phyloP scores from a whole-genome alignment of 2,113 vertebrate genomes.

The Aldabrachelys gigantea region DNA sequence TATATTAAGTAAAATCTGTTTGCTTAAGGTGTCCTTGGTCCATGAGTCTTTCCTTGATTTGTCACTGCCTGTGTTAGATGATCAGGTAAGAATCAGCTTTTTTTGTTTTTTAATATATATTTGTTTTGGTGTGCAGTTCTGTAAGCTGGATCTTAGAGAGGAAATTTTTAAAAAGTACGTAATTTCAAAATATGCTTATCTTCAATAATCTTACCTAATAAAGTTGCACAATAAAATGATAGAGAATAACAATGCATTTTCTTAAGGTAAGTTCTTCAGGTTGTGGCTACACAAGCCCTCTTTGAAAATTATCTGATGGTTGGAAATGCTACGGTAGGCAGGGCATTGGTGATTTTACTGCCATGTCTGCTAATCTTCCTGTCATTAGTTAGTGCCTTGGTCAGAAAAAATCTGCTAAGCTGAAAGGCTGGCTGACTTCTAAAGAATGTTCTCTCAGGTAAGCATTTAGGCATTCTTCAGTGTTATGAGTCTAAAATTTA shows the following conservation, averaged over 20 bases:
- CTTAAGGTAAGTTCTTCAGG: not conserved
- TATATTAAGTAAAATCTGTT: slow-evolving; percentile 32
- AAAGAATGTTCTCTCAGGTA: not conserved
- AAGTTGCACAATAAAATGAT: not conserved
- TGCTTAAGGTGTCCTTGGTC: slow-evolving; percentile 90
- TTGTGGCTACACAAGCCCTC: not conserved
- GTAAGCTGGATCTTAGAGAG: not conserved
- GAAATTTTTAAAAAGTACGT: not conserved
- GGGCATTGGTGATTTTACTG: not conserved
- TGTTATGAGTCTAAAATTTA: not conserved
- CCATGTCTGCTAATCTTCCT: not conserved
- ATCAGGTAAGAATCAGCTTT: slow-evolving; percentile 84
- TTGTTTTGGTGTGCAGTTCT: not conserved
- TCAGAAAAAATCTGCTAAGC: not conserved
- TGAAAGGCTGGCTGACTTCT: not conserved
- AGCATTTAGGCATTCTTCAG: not conserved
- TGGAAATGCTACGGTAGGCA: not conserved
- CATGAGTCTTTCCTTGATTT: slow-evolving; percentile 97
- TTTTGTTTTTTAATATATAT: not conserved
- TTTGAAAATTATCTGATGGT: not conserved
- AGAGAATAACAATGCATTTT: not conserved
- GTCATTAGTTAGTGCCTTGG: not conserved
- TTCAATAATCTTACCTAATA: not conserved
- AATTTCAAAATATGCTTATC: not conserved
- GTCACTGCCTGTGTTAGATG: slow-evolving; percentile 93